Evolutionary conservation across 2,888 invertebrate genomes (phyloP).

Genomic region (Caenorhabditis drosophilae): DNA sequence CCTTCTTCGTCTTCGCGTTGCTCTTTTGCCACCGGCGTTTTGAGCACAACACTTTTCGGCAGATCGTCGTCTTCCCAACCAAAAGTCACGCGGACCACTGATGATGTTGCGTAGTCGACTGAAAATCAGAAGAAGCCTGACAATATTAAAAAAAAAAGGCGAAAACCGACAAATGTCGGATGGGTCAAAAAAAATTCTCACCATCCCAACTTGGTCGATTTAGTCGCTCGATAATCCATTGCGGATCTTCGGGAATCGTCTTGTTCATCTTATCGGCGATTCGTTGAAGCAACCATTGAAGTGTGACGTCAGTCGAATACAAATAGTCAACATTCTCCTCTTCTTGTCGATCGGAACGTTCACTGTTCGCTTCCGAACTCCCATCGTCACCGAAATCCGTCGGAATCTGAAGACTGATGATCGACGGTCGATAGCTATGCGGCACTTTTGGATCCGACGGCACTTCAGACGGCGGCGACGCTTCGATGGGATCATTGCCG

Average conservation of each 20-base stretch:
- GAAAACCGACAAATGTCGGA: conserved; percentile 3
- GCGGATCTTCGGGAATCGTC: conserved; percentile 54
- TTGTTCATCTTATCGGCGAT: conserved; percentile 51
- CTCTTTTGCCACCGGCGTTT: conserved; percentile 54
- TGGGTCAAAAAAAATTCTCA: conserved; percentile 13
- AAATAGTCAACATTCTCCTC: conserved; percentile 41
- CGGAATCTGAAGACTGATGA: conserved; percentile 47
- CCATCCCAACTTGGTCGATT: conserved; percentile 51
- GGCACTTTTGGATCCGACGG: conserved; percentile 34
- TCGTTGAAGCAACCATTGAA: conserved; percentile 60
- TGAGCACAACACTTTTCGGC: conserved; percentile 59
- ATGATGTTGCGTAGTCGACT: conserved; percentile 56
- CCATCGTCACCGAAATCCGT: conserved; percentile 41
- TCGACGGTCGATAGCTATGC: conserved; percentile 39
- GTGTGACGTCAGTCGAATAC: conserved; percentile 58
- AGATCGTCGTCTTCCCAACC: conserved; percentile 61
- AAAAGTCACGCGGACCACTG: conserved; percentile 60
- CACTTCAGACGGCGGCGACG: conserved; percentile 29
- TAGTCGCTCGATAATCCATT: conserved; percentile 62
- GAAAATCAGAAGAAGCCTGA: too few relatives aligned
- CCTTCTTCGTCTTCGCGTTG: conserved; percentile 53
- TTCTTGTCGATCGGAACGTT: conserved; percentile 37
- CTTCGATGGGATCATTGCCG: conserved; percentile 21
- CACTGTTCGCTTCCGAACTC: conserved; percentile 47
- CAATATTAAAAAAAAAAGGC: not conserved